Base-by-base conservation (phyloP, 1,140 invertebrate species). In the Anastrepha obliqua region DNA sequence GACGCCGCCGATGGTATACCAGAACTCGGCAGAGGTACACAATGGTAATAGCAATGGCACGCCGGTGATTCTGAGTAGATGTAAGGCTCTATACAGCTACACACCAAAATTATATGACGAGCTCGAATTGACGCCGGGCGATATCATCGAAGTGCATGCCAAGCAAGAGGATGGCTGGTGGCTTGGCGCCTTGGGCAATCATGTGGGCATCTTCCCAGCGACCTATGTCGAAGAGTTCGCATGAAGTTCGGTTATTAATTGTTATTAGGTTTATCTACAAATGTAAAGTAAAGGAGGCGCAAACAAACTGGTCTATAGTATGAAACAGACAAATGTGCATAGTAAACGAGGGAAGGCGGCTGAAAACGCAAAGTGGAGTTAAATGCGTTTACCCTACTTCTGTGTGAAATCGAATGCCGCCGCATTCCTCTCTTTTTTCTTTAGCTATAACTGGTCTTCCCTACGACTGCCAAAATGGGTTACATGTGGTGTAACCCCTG, bases 81-180 rank as follows among this genome's bases (percentile, higher is more conserved):
- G 98, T 92, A 95, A 95, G 89, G 98, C 97, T 1, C 94, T 98
- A 3, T 99, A 98, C 92, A 96, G 97, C 70, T 99, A 98, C 93
- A 95, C 96, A 88, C 97, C 98, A 11, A 97, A 97, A 91, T 94
- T 98, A 64, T 96, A 96, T 90, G 98, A 98, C 94, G 98, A 99
- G 93, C 95, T 99, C 29, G 97, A 96, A 74, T 94, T 98, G 74
- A 95, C 94, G 91, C 96, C 96, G 90, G 98, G 98, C 89, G 97
- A 99, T 92, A 94, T 98, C 13, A 97, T 99, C 89, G 96, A 96
- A 88, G 96, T 99, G 47, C 97, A 97, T 93, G 96, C 97, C 90
- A 98, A 98, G 91, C 97, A 98, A 91, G 96, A 97, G n/a, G 97
- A 98, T 91, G 98, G 97, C 7, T 99, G 98, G 98, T 99, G 98